Conservation (phyloP, 2,113 vertebrate genomes). For the Dipodomys spectabilis region DNA sequence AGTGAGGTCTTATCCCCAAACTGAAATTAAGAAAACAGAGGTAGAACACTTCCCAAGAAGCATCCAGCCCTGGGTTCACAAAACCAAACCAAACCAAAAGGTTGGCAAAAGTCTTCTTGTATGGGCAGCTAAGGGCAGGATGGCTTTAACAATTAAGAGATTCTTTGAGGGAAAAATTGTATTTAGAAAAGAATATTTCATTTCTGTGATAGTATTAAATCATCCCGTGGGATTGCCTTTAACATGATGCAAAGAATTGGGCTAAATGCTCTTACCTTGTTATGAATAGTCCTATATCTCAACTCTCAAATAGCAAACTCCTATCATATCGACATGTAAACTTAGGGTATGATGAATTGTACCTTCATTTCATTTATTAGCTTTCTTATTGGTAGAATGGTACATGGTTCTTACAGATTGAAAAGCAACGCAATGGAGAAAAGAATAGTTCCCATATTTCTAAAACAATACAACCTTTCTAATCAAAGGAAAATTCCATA, state of each 20-base stretch:
- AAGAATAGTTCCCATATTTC: constrained; percentile 9
- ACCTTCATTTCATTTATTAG: constrained; percentile 7
- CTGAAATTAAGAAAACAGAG: too few species aligned
- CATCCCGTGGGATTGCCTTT: not conserved
- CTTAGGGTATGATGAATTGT: not conserved
- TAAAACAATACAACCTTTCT: constrained; percentile 22
- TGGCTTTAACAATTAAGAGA: not conserved
- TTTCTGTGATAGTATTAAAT: not conserved
- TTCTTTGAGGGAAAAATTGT: constrained; percentile 23
- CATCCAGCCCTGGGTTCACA: too few species aligned
- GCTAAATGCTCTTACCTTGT: not conserved
- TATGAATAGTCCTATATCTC: not conserved
- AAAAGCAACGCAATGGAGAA: not conserved
- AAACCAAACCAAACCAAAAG: too few species aligned
- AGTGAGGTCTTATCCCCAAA: too few species aligned
- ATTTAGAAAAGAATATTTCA: not conserved
- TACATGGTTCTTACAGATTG: not conserved
- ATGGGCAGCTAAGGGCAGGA: not conserved
- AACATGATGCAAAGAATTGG: not conserved
- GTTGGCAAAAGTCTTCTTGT: not conserved
- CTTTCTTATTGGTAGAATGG: constrained; percentile 37
- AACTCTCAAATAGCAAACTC: not conserved
- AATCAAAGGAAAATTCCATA: not conserved
- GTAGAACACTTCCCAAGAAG: too few species aligned
- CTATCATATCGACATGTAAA: not conserved